These are phyloP conservation scores for Drosophila tanythrix DNA, from an alignment of 2,888 invertebrate genomes.

Conservation along the genomic window DNA sequence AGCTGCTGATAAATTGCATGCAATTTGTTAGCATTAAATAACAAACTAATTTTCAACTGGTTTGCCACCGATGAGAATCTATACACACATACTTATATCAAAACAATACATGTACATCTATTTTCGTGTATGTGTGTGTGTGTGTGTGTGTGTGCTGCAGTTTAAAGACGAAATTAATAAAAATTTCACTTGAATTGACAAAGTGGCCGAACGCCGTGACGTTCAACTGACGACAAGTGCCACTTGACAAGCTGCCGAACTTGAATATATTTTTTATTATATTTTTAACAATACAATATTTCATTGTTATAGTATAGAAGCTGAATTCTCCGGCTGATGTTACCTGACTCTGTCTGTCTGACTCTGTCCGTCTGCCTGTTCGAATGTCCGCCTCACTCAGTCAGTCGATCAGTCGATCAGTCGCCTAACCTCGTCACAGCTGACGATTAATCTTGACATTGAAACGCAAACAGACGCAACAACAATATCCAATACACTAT, in stretches of 20 bases:
- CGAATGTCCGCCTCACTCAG: slow-evolving; percentile 11
- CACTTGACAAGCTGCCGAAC: slow-evolving; percentile 82
- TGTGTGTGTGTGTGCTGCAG: slow-evolving; percentile 57
- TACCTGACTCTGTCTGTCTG: slow-evolving; percentile 48
- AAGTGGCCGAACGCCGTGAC: slow-evolving; percentile 81
- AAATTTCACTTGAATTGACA: slow-evolving; percentile 83
- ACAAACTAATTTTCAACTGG: slow-evolving; percentile 69
- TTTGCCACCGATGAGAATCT: slow-evolving; percentile 63
- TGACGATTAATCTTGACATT: slow-evolving; percentile 82
- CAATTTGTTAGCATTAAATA: slow-evolving; percentile 78
- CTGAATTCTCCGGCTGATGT: slow-evolving; percentile 44
- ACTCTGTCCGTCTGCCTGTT: slow-evolving; percentile 17
- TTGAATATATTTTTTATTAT: slow-evolving; percentile 62
- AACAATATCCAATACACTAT: slow-evolving; percentile 38
- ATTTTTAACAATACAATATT: slow-evolving; percentile 65
- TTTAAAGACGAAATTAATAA: slow-evolving; percentile 81
- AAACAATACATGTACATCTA: slow-evolving; percentile 26
- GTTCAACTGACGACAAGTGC: slow-evolving; percentile 80
- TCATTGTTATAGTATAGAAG: slow-evolving; percentile 75
- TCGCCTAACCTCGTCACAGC: slow-evolving; percentile 74
- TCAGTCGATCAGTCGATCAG: slow-evolving; percentile 48
- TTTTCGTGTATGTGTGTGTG: slow-evolving; percentile 8
- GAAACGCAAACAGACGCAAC: slow-evolving; percentile 48
- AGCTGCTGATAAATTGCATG: slow-evolving; percentile 70
- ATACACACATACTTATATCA: slow-evolving; percentile 29